Evolutionary conservation across 2,797 vertebrate genomes (phyloP), one percentile per base, ranked within the genome.

Genomic region (Uromys caudimaculatus): DNA sequence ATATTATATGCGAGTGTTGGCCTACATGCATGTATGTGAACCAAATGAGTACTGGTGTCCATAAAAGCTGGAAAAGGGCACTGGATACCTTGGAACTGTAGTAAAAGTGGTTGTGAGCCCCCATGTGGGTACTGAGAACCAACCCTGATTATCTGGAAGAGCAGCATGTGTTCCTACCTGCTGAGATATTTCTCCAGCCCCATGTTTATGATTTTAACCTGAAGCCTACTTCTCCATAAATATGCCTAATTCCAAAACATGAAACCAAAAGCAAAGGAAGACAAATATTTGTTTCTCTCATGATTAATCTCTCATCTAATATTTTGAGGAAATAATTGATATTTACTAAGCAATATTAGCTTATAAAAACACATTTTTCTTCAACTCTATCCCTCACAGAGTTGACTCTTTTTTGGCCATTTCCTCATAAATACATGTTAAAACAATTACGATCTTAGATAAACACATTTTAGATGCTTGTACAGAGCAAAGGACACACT

Each of bases 271-370:
- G 17, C 21, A 71, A 21, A n/a, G n/a, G 3, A 78, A 93, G 35
- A 3, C 38, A 81, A 29, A 29, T 35, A 38, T 67, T 75, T 82
- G 35, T 44, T 54, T 14, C 76, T 23, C 1, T 21, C 47, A 19
- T 87, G 11, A 76, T 16, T 76, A 76, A 76, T 47, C 73, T 16
- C 2, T 47, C 73, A 47, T 27, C 5, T 44, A 76, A 76, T 44
- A 47, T 64, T 96, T 96, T 85, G 86, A 94, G 52, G 11, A 52
- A 84, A 84, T 89, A 91, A 82, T 88, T 91, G 27, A 77, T 47
- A 91, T 94, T 73, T 29, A 4, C 21, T 64, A 90, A 54, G 19
- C 38, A 93, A 77, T 81, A 44, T 87, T 23, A 38, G 64, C 3
- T 90, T 73, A 85, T 2, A 29, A 90, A 94, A 29, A 7, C 19